These are phyloP conservation scores for Apocrypta bakeri DNA, from an alignment of 1,140 invertebrate genomes.

Conservation along the genomic window DNA sequence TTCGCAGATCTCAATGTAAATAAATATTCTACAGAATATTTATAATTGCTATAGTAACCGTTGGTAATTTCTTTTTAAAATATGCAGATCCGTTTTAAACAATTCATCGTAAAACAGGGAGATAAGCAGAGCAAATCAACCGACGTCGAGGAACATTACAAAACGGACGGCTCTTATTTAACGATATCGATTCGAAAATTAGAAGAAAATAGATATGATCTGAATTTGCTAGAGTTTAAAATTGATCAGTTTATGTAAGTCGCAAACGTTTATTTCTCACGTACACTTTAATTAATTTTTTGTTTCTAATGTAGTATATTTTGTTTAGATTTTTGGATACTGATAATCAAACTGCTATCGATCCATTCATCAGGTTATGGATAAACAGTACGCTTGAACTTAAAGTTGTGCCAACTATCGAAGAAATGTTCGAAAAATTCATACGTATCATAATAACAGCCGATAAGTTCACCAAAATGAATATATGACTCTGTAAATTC, in stretches of 20 bases:
- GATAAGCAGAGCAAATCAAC: background rate
- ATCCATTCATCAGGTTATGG: constrained; percentile 8
- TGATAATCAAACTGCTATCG: constrained; percentile 14
- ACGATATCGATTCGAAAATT: background rate
- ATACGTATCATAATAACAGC: background rate
- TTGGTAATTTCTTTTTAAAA: background rate
- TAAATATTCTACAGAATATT: background rate
- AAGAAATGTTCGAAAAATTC: constrained; percentile 25
- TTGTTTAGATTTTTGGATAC: constrained; percentile 23
- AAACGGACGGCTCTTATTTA: constrained; percentile 25
- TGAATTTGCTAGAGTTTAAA: constrained; percentile 30
- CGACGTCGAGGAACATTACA: constrained; percentile 20
- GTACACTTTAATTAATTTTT: background rate
- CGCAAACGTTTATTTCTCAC: too few species aligned
- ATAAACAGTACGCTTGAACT: constrained; percentile 28
- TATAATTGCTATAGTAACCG: background rate
- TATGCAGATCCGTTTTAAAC: constrained; percentile 4
- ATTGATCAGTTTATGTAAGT: constrained; percentile 17
- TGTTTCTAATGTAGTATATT: background rate
- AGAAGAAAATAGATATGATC: background rate
- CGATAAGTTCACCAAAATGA: background rate
- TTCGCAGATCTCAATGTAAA: constrained; percentile 30
- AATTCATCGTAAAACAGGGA: constrained; percentile 2
- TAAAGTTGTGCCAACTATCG: constrained; percentile 9
- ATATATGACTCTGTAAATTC: background rate